A percentile compares a stretch with the other conserved stretches of the same genome.
phyloP scores from a whole-genome alignment of 2,888 invertebrate species.

The Xestia rhomboidea region DNA sequence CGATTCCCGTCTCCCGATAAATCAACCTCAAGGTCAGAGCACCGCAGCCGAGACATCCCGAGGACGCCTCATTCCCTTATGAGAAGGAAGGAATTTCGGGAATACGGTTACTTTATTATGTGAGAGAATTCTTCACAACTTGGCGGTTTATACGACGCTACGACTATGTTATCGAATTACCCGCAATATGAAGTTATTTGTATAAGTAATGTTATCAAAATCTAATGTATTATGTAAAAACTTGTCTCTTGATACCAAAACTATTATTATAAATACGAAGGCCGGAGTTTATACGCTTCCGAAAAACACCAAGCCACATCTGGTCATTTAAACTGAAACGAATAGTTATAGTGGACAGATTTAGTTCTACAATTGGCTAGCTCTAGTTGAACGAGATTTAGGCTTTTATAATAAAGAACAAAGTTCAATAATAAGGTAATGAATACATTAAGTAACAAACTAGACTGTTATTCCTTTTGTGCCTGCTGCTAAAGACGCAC shows the following conservation, averaged over 20 bases:
- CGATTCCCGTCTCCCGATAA: slow-evolving; percentile 78
- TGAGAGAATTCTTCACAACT: slow-evolving; percentile 21
- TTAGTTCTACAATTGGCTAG: not conserved
- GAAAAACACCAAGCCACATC: not conserved
- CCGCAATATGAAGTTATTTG: slow-evolving; percentile 12
- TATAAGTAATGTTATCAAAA: slow-evolving; percentile 6
- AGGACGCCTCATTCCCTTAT: slow-evolving; percentile 61
- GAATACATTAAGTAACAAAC: not conserved
- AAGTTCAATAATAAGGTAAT: not conserved
- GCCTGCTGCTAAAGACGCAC: not conserved
- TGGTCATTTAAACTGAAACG: not conserved
- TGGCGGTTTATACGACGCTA: not conserved
- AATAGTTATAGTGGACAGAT: not conserved
- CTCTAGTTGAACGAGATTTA: not conserved
- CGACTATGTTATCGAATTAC: slow-evolving; percentile 15
- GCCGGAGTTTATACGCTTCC: not conserved
- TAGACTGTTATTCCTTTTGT: not conserved
- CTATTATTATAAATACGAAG: not conserved
- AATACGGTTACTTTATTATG: slow-evolving; percentile 40
- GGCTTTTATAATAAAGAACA: not conserved
- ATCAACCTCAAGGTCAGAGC: slow-evolving; percentile 77
- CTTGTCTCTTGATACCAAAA: not conserved
- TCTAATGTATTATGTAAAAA: not conserved
- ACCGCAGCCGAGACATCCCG: slow-evolving; percentile 69
- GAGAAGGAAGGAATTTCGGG: slow-evolving; percentile 39